Evolutionary conservation across 2,888 invertebrate genomes (phyloP).

Genomic region (Epinotia ramella): DNA sequence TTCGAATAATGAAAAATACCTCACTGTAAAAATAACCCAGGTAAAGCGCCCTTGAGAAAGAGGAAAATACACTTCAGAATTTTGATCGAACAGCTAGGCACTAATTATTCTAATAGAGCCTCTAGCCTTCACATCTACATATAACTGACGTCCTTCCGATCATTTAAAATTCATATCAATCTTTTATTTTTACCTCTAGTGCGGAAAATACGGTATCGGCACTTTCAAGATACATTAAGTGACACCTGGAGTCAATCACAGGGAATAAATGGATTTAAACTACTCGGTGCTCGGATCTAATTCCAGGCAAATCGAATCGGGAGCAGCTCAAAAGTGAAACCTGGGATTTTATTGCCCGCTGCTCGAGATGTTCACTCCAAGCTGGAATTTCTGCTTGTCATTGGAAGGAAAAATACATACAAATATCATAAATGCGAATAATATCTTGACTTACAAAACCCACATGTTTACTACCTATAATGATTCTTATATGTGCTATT

Average conservation of each 20-base stretch:
- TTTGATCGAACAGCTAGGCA: background rate
- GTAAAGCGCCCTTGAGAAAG: too few species aligned
- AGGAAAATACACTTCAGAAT: background rate
- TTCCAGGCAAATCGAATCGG: conserved; percentile 47
- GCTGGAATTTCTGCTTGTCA: background rate
- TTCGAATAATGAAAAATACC: too few species aligned
- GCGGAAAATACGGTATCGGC: conserved; percentile 24
- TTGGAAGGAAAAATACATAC: background rate
- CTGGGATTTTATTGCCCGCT: conserved; percentile 18
- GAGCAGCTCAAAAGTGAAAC: conserved; percentile 13
- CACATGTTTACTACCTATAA: too few species aligned
- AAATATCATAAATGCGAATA: too few species aligned
- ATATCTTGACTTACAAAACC: too few species aligned
- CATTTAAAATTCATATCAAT: background rate
- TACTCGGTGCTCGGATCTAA: conserved; percentile 53
- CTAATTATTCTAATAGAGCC: background rate
- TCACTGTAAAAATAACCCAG: too few species aligned
- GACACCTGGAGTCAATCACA: conserved; percentile 58
- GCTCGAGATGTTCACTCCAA: conserved; percentile 4
- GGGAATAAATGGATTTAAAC: conserved; percentile 66
- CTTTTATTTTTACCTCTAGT: background rate
- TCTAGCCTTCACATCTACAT: background rate
- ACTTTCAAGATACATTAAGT: conserved; percentile 56
- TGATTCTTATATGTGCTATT: too few species aligned
- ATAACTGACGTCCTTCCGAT: background rate